These are phyloP conservation scores for Temnothorax rugatulus DNA, from an alignment of 2,888 invertebrate species.

Conservation along the genomic window DNA sequence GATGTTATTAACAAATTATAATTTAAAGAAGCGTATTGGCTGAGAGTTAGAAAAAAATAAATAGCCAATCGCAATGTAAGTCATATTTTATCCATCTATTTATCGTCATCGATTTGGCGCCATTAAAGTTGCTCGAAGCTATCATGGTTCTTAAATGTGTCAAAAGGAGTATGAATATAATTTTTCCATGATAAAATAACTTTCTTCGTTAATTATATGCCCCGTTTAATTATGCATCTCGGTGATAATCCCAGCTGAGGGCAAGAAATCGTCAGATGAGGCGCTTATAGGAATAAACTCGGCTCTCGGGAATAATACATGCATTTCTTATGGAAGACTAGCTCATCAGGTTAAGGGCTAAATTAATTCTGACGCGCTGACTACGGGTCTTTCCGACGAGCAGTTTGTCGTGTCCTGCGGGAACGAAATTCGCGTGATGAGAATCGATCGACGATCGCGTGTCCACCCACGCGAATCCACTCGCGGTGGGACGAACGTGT, in stretches of 20 bases:
- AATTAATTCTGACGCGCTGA: constrained; percentile 17
- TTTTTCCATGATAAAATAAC: constrained; percentile 1
- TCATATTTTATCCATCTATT: background rate
- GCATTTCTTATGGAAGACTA: constrained; percentile 12
- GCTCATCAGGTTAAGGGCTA: background rate
- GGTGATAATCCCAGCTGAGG: background rate
- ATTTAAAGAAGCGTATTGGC: background rate
- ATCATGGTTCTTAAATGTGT: background rate
- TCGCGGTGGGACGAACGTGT: background rate
- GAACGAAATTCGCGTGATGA: background rate
- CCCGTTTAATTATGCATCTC: background rate
- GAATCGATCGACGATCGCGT: constrained; percentile 15
- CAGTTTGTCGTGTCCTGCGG: background rate
- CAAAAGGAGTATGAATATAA: background rate
- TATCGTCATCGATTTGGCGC: background rate
- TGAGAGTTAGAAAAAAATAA: background rate
- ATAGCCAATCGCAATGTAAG: background rate
- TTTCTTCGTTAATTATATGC: background rate
- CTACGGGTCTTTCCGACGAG: background rate
- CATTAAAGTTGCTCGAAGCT: background rate
- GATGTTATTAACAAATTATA: constrained; percentile 3
- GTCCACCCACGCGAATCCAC: background rate
- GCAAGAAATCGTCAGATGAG: constrained; percentile 7
- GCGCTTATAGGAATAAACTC: background rate
- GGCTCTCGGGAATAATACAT: background rate